These are phyloP conservation scores for Pelusios castaneus DNA, from an alignment of 2,113 vertebrate genomes.

Conservation along the genomic window DNA sequence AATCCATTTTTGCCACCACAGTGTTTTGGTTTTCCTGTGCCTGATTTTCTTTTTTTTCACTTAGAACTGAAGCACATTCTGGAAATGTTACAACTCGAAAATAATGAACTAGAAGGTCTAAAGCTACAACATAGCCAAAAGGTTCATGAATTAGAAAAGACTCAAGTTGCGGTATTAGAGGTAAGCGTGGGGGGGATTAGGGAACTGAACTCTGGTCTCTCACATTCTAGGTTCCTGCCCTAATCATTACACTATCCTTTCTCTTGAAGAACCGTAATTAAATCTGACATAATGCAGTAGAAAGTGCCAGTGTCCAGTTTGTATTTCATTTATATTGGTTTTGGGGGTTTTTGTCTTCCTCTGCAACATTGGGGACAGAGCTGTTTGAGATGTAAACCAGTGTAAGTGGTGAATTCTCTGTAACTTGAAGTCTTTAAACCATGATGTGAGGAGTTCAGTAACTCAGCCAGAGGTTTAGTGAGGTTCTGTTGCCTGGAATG, in stretches of 20 bases:
- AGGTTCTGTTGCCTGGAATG: too few relatives aligned
- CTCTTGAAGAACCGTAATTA: rapidly evolving
- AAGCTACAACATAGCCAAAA: conserved; percentile 80
- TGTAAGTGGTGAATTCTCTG: too few relatives aligned
- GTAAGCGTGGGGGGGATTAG: conserved; percentile 53
- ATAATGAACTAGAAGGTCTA: conserved; percentile 74
- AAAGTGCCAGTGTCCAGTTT: neutral
- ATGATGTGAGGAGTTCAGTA: too few relatives aligned
- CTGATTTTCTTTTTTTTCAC: neutral
- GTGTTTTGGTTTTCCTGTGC: neutral
- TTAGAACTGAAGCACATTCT: conserved; percentile 84
- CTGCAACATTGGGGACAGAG: too few relatives aligned
- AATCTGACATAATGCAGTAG: neutral
- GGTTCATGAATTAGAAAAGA: conserved; percentile 78
- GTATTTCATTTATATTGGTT: neutral
- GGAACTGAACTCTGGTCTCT: neutral
- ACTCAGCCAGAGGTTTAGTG: too few relatives aligned
- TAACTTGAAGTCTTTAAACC: too few relatives aligned
- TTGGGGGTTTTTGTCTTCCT: too few relatives aligned
- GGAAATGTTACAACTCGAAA: conserved; percentile 83
- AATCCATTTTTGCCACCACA: neutral
- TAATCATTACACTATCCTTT: neutral
- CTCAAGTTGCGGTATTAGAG: conserved; percentile 74
- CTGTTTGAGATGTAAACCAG: too few relatives aligned
- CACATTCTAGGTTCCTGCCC: rapidly evolving